phyloP scores from a whole-genome alignment of 2,797 vertebrate species.

The Aythya fuligula region DNA sequence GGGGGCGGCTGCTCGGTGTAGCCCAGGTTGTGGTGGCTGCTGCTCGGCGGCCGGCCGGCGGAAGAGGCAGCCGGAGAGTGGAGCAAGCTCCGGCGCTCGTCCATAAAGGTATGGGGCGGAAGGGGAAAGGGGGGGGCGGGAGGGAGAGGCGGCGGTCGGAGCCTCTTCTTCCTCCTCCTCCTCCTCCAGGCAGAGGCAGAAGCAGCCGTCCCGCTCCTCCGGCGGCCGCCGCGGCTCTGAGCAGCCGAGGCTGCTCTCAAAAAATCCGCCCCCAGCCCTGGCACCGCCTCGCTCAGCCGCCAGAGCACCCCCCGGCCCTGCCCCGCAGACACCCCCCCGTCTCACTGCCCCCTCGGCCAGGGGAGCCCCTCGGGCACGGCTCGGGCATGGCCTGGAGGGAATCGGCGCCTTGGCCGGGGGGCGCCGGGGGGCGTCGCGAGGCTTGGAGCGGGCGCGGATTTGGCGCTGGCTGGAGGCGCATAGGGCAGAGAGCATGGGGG shows the following conservation, averaged over 20 bases:
- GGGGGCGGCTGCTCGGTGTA: slow-evolving; percentile 77
- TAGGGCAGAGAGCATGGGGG: not conserved
- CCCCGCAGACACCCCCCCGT: no score
- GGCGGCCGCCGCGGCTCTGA: slow-evolving; percentile 55
- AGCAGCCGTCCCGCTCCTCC: slow-evolving; percentile 70
- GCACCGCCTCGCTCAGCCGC: slow-evolving; percentile 50
- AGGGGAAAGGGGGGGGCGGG: slow-evolving; percentile 38
- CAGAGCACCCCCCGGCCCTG: not conserved
- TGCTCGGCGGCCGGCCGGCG: slow-evolving; percentile 60
- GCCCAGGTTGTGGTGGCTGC: slow-evolving; percentile 80
- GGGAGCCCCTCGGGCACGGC: not conserved
- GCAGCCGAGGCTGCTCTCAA: slow-evolving; percentile 53
- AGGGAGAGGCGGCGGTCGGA: not conserved
- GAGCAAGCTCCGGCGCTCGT: slow-evolving; percentile 87
- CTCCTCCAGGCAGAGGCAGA: slow-evolving; percentile 52
- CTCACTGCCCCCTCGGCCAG: not conserved
- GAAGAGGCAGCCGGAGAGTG: slow-evolving; percentile 84
- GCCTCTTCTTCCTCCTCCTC: slow-evolving; percentile 63
- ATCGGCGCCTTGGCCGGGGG: not conserved
- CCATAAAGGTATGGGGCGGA: slow-evolving; percentile 84
- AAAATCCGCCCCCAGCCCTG: slow-evolving; percentile 63
- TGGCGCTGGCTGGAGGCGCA: not conserved
- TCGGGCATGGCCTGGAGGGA: not conserved
- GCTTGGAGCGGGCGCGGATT: not conserved
- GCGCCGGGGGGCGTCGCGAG: not conserved